Conservation (phyloP, 2,797 vertebrate species). For the Ctenochaetus hawaiiensis region DNA sequence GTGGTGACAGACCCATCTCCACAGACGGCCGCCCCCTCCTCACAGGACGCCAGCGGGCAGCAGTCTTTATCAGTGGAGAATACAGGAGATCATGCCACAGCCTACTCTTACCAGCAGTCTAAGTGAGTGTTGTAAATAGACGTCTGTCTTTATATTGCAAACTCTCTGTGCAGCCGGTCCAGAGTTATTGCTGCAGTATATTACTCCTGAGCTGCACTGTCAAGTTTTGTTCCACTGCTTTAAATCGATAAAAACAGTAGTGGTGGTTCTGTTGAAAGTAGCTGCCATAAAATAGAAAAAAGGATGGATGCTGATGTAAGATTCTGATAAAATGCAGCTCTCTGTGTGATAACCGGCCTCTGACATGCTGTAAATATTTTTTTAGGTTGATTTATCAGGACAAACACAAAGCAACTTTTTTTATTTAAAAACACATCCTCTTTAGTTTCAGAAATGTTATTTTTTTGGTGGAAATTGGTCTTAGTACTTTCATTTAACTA, state of each 20-base stretch:
- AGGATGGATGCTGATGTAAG: not conserved
- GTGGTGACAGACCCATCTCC: slow-evolving; percentile 95
- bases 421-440: not conserved
- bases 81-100: slow-evolving; percentile 91
- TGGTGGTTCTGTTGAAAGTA: slow-evolving; percentile 2
- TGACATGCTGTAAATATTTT: not conserved
- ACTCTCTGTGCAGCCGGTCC: not conserved
- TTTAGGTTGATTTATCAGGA: not conserved
- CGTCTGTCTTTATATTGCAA: not conserved
- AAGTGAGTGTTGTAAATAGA: slow-evolving; percentile 87
- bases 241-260: not conserved
- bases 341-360: not conserved
- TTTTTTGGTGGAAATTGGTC: too few species aligned
- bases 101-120: slow-evolving; percentile 95
- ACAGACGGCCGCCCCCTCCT: slow-evolving; percentile 93
- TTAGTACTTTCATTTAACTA: too few species aligned
- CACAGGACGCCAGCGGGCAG: slow-evolving; percentile 95
- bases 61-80: slow-evolving; percentile 95
- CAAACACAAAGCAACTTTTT: not conserved
- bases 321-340: not conserved
- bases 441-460: not conserved
- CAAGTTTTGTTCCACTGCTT: not conserved
- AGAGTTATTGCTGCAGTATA: not conserved
- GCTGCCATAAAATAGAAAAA: not conserved
- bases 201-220: not conserved